phyloP scores from a whole-genome alignment of 1,140 invertebrate species.

The Macrocentrus cingulum region DNA sequence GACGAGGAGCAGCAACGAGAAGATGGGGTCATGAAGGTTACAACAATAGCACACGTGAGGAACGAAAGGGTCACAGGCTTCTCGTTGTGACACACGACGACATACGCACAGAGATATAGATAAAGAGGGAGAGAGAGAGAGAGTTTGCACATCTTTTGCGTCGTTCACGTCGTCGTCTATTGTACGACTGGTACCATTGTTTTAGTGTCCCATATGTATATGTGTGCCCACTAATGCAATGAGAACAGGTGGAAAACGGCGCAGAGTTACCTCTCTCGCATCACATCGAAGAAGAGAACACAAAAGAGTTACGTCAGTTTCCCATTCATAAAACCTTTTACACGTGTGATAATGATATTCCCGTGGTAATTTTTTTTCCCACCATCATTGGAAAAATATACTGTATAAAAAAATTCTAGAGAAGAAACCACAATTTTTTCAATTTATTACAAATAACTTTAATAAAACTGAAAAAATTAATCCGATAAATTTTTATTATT shows the following conservation, averaged over 20 bases:
- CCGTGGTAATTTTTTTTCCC: background rate
- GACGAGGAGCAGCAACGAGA: too few species aligned
- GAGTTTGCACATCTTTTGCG: constrained; percentile 38
- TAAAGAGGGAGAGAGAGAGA: background rate
- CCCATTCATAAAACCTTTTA: constrained; percentile 5
- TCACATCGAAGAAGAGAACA: too few species aligned
- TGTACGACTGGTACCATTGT: constrained; percentile 34
- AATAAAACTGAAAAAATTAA: too few species aligned
- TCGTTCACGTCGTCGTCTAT: constrained; percentile 40
- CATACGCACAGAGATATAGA: background rate
- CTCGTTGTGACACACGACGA: background rate
- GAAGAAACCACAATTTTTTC: too few species aligned
- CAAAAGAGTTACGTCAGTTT: constrained; percentile 21
- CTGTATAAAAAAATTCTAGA: too few species aligned
- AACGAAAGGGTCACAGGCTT: background rate
- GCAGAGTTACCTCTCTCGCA: constrained; percentile 20
- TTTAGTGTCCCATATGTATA: constrained; percentile 22
- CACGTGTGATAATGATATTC: background rate
- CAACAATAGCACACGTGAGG: constrained; percentile 36
- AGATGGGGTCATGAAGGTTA: constrained; percentile 42
- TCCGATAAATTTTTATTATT: too few species aligned
- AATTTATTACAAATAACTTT: too few species aligned
- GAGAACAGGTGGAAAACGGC: constrained; percentile 21
- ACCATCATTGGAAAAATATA: too few species aligned
- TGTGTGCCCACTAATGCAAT: background rate